Base-by-base conservation (phyloP, 1,140 invertebrate genomes). In the Leptinotarsa texana region DNA sequence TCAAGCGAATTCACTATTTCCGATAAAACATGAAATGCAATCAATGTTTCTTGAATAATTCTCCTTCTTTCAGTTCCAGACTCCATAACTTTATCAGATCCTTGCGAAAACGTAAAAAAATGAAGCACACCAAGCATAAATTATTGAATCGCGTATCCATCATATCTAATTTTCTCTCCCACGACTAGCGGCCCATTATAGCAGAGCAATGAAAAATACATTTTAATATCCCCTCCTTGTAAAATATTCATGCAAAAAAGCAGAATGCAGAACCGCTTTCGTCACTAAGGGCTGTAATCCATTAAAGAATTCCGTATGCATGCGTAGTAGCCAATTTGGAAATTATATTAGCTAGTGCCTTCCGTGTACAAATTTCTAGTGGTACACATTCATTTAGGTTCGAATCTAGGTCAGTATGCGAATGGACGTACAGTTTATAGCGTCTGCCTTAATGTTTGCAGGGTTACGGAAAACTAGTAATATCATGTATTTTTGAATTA, bases 301-400 rank as follows among this genome's bases (percentile, higher is more conserved):
- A 66, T 66, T 66, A 66, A 66, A 33, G 63, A 66, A 66, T 66
- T 66, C 63, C 0, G 63, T 66, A 66, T 66, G 63, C 63, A 66
- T 66, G 63, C 63, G 63, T 33, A 33, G 13, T 17, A 66, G 22
- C 13, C 27, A 66, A 66, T 66, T 66, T 24, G 63, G 63, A 66
- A 66, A 66, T 66, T 66, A 33, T 22, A 66, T 66, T 66, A 33
- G n/a, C 21, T 15, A 33, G 22, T 3, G 63, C 63, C 22, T 18
- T 66, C 13, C 13, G 2, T 66, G 63, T 66, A 24, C 22, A 22
- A 18, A 65, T 65, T 65, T 65, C 22, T 18, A 65, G 63, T 66
- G 63, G 21, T 66, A 66, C 21, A 21, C 11, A 24, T 22, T 24
- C 13, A 24, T 15, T 24, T 24, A 22, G 4, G 21, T 22, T 21